Conservation (phyloP, 2,113 vertebrate genomes). For the Bujurquina vittata region DNA sequence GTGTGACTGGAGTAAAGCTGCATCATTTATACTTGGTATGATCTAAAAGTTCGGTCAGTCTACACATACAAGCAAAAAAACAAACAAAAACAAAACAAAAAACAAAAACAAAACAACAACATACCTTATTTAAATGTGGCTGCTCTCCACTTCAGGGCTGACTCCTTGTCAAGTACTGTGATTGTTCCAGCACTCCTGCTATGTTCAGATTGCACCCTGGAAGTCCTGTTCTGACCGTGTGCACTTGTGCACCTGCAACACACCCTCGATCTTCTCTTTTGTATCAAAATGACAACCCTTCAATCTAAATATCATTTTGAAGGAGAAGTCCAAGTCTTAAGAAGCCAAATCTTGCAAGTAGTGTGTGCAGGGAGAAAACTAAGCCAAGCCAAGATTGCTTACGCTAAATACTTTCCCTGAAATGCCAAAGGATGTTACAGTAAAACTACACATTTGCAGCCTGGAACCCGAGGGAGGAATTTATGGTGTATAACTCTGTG, state of each 20-base stretch:
- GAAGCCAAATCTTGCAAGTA: not conserved
- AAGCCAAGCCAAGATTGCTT: not conserved
- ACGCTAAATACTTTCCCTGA: not conserved
- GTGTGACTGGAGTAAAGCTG: not conserved
- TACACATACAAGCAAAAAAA: no score
- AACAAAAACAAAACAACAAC: no score
- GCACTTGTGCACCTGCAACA: no score
- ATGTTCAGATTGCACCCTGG: no score
- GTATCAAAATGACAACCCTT: not conserved
- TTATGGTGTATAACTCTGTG: no score
- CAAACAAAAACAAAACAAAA: no score
- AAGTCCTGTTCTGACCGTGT: no score
- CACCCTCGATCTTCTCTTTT: not conserved
- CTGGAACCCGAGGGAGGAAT: not conserved
- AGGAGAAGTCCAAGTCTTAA: not conserved
- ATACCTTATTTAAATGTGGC: no score
- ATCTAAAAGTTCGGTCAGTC: no score
- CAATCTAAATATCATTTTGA: not conserved
- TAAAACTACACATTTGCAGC: not conserved
- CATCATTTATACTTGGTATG: not conserved
- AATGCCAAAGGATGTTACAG: not conserved
- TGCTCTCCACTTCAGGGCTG: no score
- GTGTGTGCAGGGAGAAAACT: not conserved
- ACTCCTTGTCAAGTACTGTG: no score
- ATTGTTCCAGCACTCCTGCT: no score